Conservation (phyloP, 1,140 invertebrate genomes). For the Aphaenogaster floridana region DNA sequence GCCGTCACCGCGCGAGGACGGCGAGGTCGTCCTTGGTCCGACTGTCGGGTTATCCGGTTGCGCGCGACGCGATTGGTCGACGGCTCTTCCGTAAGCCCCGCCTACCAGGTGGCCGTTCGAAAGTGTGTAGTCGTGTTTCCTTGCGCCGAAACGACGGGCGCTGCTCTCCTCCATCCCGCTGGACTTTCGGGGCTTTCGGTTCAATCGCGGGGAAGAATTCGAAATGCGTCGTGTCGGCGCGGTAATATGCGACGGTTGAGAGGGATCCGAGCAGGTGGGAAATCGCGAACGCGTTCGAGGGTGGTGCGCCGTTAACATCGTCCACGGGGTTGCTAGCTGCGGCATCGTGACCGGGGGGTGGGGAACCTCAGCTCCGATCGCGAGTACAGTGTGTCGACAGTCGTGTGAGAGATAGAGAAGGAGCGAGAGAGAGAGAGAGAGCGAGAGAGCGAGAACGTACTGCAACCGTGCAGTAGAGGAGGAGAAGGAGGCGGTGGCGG, state of each 20-base stretch:
- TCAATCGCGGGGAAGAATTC: slow-evolving; percentile 78
- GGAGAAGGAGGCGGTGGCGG: background rate
- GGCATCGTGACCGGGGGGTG: slow-evolving; percentile 35
- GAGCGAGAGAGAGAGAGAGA: slow-evolving; percentile 6
- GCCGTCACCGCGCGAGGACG: slow-evolving; percentile 67
- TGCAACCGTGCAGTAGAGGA: slow-evolving; percentile 4
- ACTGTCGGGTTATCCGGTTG: slow-evolving; percentile 37
- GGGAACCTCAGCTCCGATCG: background rate
- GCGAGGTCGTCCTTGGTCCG: slow-evolving; percentile 42
- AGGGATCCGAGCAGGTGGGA: slow-evolving; percentile 51
- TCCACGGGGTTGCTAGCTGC: slow-evolving; percentile 66
- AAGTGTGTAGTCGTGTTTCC: slow-evolving; percentile 85
- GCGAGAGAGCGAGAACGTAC: background rate
- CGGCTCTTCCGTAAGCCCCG: slow-evolving; percentile 78
- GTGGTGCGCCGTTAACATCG: slow-evolving; percentile 58
- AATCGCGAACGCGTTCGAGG: slow-evolving; percentile 71
- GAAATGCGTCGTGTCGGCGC: slow-evolving; percentile 80
- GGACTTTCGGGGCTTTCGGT: slow-evolving; percentile 2
- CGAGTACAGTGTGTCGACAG: slow-evolving; percentile 47
- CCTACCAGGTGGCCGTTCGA: slow-evolving; percentile 84
- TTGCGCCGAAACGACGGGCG: slow-evolving; percentile 80
- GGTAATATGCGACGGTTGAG: slow-evolving; percentile 83
- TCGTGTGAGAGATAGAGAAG: slow-evolving; percentile 25
- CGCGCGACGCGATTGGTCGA: slow-evolving; percentile 75
- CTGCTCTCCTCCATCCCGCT: slow-evolving; percentile 72